A percentile compares a stretch with the other conserved stretches of the same genome.
phyloP scores from a whole-genome alignment of 2,797 vertebrate genomes.

The Falco berigora region DNA sequence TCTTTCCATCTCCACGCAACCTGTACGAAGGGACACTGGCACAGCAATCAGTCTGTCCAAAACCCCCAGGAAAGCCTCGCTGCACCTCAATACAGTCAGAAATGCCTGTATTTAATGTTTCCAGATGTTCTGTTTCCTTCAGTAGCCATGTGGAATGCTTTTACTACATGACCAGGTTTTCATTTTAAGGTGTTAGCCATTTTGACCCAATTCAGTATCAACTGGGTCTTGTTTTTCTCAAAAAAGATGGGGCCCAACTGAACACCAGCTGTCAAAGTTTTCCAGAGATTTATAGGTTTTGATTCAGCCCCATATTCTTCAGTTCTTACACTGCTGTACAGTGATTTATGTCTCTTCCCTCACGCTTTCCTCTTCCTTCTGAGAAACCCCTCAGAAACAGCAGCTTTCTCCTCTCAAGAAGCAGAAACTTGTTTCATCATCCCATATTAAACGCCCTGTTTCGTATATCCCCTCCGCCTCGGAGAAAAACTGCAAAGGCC shows the following conservation, averaged over 20 bases:
- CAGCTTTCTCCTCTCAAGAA: not conserved
- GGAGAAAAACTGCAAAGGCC: not conserved
- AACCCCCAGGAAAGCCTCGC: not conserved
- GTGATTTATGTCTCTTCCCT: not conserved
- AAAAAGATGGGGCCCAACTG: not conserved
- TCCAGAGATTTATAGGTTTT: not conserved
- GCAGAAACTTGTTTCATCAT: not conserved
- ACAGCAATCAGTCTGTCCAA: accelerated
- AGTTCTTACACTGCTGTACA: not conserved
- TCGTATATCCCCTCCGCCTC: not conserved
- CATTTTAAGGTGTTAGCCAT: not conserved
- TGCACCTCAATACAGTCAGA: not conserved
- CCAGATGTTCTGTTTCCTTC: not conserved
- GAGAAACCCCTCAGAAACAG: not conserved
- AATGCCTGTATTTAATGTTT: not conserved
- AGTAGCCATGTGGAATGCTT: not conserved
- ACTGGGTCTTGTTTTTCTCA: not conserved
- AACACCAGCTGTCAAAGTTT: not conserved
- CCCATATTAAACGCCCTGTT: not conserved
- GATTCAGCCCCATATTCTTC: not conserved
- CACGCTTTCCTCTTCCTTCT: not conserved
- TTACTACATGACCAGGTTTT: no score
- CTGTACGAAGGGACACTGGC: accelerated
- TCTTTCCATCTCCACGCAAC: not conserved
- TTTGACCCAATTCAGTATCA: not conserved